These are phyloP conservation scores for Aphyosemion australe DNA, from an alignment of 2,113 vertebrate genomes.

Conservation along the genomic window DNA sequence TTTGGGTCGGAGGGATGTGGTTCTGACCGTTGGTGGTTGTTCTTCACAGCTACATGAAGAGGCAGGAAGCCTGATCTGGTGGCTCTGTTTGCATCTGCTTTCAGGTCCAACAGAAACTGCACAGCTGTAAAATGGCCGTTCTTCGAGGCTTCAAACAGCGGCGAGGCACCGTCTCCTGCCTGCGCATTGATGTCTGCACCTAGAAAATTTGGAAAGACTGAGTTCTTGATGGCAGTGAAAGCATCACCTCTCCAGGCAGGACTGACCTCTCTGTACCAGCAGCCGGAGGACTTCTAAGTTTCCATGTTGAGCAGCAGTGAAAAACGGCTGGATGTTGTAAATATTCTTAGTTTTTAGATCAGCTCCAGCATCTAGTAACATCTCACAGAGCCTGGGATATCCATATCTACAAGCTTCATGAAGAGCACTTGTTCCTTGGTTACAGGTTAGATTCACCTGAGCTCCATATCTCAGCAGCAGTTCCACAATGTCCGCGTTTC, in stretches of 20 bases:
- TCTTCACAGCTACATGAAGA: constrained; percentile 85
- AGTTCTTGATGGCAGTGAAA: neutral
- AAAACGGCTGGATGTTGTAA: constrained; percentile 86
- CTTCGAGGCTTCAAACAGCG: constrained; percentile 88
- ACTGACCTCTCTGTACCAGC: constrained; percentile 73
- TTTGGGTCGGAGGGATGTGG: no score
- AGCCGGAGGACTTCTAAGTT: constrained; percentile 79
- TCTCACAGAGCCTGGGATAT: constrained; percentile 80
- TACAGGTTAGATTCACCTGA: constrained; percentile 82
- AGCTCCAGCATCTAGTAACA: constrained; percentile 82
- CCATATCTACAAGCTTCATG: constrained; percentile 86
- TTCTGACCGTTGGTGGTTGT: constrained; percentile 76
- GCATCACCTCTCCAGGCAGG: no score
- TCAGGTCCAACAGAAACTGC: constrained; percentile 82
- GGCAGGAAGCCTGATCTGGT: constrained; percentile 86
- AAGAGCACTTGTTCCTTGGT: constrained; percentile 83
- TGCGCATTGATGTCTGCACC: constrained; percentile 87
- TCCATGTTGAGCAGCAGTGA: constrained; percentile 87
- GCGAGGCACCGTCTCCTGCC: constrained; percentile 83
- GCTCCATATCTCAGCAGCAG: constrained; percentile 81
- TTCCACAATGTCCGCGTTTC: constrained; percentile 76
- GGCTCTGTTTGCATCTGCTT: constrained; percentile 85
- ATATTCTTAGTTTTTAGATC: constrained; percentile 81
- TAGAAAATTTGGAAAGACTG: constrained; percentile 40
- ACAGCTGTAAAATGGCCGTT: constrained; percentile 81